Evolutionary conservation across 2,888 invertebrate genomes (phyloP).

Genomic region (Parasteatoda lunata): DNA sequence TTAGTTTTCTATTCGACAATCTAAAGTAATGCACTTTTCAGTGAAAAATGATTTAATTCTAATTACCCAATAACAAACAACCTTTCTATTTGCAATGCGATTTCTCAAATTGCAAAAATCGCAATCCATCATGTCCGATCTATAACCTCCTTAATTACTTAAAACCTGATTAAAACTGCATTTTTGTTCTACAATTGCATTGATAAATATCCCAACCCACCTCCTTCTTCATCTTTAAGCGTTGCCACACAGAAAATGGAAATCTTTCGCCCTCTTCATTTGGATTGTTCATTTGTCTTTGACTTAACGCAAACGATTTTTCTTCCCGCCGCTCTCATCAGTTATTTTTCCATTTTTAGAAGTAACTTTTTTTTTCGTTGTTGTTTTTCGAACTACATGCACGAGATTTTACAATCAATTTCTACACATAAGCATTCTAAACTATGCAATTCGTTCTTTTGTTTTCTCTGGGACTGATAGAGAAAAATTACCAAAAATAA

Average conservation of each 20-base stretch:
- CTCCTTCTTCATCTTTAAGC: neutral
- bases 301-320: constrained; percentile 33
- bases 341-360: constrained; percentile 21
- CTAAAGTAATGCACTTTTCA: neutral
- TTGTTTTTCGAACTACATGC: neutral
- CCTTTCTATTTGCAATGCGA: neutral
- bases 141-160: neutral
- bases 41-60: neutral
- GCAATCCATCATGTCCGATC: neutral
- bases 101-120: neutral
- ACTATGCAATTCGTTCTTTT: too few relatives aligned
- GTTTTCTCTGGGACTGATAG: too few relatives aligned
- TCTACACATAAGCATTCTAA: neutral
- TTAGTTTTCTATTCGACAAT: too few relatives aligned
- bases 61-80: neutral
- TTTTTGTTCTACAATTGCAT: neutral
- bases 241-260: neutral
- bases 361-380: neutral
- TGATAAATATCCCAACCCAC: neutral
- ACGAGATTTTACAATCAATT: neutral
- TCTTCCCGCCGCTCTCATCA: constrained; percentile 24
- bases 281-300: constrained; percentile 40
- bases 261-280: neutral
- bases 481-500: too few relatives aligned
- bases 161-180: constrained; percentile 10